These are phyloP conservation scores for Limonius californicus DNA, from an alignment of 1,140 invertebrate genomes.

Conservation along the genomic window DNA sequence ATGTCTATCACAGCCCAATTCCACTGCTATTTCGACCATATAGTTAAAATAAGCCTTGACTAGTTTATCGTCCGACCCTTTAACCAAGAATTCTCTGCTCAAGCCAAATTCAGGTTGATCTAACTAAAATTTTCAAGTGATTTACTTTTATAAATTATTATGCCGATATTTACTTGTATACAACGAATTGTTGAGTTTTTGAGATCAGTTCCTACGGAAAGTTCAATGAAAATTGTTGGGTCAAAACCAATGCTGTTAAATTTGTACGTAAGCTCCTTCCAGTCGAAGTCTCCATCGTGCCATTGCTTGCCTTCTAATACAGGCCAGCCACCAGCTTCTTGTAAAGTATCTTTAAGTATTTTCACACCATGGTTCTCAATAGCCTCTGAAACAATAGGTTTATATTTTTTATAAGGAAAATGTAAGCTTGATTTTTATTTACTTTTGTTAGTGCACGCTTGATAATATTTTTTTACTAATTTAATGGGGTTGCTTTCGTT, in stretches of 20 bases:
- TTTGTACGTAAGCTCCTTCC: conserved; percentile 73
- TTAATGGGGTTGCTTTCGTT: conserved; percentile 22
- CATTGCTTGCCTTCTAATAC: conserved; percentile 56
- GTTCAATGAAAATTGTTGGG: conserved; percentile 67
- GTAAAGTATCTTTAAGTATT: conserved; percentile 48
- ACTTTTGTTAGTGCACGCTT: conserved; percentile 40
- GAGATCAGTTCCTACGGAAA: conserved; percentile 82
- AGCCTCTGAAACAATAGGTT: conserved; percentile 10
- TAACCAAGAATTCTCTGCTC: conserved; percentile 83
- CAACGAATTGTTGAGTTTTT: conserved; percentile 82
- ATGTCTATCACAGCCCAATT: conserved; percentile 75
- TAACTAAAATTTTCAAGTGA: conserved; percentile 56
- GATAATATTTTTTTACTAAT: conserved; percentile 23
- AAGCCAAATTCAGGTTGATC: conserved; percentile 89
- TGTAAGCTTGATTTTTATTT: too few relatives aligned
- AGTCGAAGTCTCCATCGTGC: conserved; percentile 59
- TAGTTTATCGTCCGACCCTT: conserved; percentile 73
- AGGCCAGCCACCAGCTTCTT: conserved; percentile 56
- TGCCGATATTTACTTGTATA: conserved; percentile 71
- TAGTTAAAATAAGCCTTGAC: conserved; percentile 78
- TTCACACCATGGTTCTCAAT: conserved; percentile 45
- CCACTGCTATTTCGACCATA: conserved; percentile 81
- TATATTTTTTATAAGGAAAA: conserved; percentile 40
- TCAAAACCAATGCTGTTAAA: conserved; percentile 68
- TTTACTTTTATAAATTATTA: too few relatives aligned